These are phyloP conservation scores for Drosophila mulleri DNA, from an alignment of 2,888 invertebrate genomes.

Conservation along the genomic window DNA sequence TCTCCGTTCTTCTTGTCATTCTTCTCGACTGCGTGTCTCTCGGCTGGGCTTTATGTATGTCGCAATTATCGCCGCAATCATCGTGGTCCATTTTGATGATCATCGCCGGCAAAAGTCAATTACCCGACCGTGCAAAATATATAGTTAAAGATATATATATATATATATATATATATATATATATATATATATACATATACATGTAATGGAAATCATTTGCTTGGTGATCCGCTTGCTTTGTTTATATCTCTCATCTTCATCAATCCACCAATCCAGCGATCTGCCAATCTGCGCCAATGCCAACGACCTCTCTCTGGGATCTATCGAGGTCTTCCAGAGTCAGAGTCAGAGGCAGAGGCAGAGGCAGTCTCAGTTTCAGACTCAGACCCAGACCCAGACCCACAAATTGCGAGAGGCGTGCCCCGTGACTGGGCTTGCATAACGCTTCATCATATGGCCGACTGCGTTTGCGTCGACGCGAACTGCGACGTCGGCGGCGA, in stretches of 20 bases:
- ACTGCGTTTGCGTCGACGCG: slow-evolving; percentile 27
- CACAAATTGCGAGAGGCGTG: slow-evolving; percentile 20
- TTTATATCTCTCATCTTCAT: slow-evolving; percentile 25
- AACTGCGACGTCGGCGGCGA: slow-evolving; percentile 15
- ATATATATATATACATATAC: not conserved
- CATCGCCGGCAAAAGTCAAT: slow-evolving; percentile 68
- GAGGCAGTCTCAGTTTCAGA: slow-evolving; percentile 8
- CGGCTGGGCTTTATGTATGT: slow-evolving; percentile 46
- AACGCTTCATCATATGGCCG: slow-evolving; percentile 44
- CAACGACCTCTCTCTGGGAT: slow-evolving; percentile 38
- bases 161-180: slow-evolving; percentile 23
- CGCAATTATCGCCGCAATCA: slow-evolving; percentile 77
- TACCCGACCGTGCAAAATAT: slow-evolving; percentile 53
- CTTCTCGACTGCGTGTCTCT: slow-evolving; percentile 34
- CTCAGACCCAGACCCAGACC: slow-evolving; percentile 31
- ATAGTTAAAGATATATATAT: slow-evolving; percentile 13
- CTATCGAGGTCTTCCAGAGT: slow-evolving; percentile 6
- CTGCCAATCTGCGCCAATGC: slow-evolving; percentile 21
- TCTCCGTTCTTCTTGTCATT: slow-evolving; percentile 26
- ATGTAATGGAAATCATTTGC: slow-evolving; percentile 12
- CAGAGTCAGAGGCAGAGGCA: slow-evolving; percentile 1
- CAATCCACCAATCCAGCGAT: slow-evolving; percentile 11
- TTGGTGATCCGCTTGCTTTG: slow-evolving; percentile 19
- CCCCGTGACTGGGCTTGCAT: slow-evolving; percentile 46
- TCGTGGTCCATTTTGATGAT: slow-evolving; percentile 76